phyloP scores from a whole-genome alignment of 2,113 vertebrate species.

The Gasterosteus aculeatus region DNA sequence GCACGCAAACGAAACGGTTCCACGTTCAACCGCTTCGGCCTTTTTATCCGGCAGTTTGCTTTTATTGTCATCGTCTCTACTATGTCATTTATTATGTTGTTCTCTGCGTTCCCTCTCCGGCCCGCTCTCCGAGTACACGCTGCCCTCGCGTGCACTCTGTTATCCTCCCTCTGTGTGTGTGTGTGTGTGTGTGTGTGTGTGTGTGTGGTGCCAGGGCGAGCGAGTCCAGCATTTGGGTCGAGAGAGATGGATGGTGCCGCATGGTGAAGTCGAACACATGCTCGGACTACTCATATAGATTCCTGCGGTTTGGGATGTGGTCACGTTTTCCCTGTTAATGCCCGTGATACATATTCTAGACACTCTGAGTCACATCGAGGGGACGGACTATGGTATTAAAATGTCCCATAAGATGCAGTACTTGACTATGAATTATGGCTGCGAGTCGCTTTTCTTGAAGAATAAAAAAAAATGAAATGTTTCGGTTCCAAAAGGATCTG shows the following conservation, averaged over 20 bases:
- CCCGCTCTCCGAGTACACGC: conserved; percentile 26
- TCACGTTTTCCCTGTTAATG: conserved; percentile 48
- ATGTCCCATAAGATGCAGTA: conserved; percentile 23
- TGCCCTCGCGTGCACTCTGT: conserved; percentile 2
- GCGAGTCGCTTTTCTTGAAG: conserved; percentile 27
- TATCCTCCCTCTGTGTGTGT: conserved; percentile 26
- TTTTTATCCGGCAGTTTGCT: conserved; percentile 22
- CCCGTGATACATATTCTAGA: conserved; percentile 40
- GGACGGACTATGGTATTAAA: conserved; percentile 41
- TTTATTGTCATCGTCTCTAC: conserved; percentile 21
- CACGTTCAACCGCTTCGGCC: conserved; percentile 58
- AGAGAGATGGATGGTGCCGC: conserved; percentile 41
- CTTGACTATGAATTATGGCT: conserved; percentile 27
- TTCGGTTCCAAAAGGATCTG: not conserved
- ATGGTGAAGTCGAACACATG: conserved; percentile 58
- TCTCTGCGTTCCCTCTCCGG: conserved; percentile 23
- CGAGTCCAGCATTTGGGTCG: conserved; percentile 52
- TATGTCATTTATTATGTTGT: not conserved
- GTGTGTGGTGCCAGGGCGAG: conserved; percentile 43
- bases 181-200: conserved; percentile 52
- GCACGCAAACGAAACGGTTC: conserved; percentile 75
- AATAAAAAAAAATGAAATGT: conserved; percentile 7
- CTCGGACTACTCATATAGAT: conserved; percentile 52
- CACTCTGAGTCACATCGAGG: conserved; percentile 25
- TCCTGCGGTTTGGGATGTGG: conserved; percentile 56